Evolutionary conservation across 2,888 invertebrate species (phyloP).

Genomic region (Drosophila histrio): DNA sequence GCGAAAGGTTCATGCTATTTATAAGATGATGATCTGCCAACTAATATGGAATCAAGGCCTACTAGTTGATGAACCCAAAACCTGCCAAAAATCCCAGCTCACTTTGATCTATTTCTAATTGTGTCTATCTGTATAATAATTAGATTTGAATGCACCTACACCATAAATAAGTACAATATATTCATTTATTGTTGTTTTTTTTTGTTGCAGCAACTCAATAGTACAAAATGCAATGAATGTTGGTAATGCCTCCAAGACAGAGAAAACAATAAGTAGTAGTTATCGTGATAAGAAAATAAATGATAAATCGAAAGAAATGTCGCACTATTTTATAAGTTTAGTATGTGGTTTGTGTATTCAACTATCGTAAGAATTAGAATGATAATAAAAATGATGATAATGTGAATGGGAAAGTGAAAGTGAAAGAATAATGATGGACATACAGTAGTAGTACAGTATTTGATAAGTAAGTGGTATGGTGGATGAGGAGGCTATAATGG

Average conservation of each 20-base stretch:
- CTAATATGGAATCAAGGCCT: not conserved
- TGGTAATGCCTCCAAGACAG: slow-evolving; percentile 11
- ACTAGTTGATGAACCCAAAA: not conserved
- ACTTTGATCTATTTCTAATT: not conserved
- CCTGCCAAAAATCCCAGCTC: not conserved
- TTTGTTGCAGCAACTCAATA: slow-evolving; percentile 51
- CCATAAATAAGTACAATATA: not conserved
- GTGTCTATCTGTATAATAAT: not conserved
- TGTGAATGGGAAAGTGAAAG: not conserved
- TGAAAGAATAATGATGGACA: slow-evolving; percentile 24
- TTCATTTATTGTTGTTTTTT: not conserved
- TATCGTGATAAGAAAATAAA: not conserved
- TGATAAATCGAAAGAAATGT: not conserved
- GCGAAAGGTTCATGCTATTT: slow-evolving; percentile 24
- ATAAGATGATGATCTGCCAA: not conserved
- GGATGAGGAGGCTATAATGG: slow-evolving; percentile 12
- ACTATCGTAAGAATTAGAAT: not conserved
- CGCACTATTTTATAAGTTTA: slow-evolving; percentile 13
- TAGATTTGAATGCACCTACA: not conserved
- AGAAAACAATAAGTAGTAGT: not conserved
- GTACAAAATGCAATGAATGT: slow-evolving; percentile 58
- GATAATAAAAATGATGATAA: not conserved
- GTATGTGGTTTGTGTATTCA: slow-evolving; percentile 7
- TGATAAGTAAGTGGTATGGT: slow-evolving; percentile 25
- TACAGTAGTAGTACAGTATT: slow-evolving; percentile 25